A percentile compares a stretch with the other conserved stretches of the same genome.
phyloP scores from a whole-genome alignment of 2,797 vertebrate species.

The Anguilla anguilla region DNA sequence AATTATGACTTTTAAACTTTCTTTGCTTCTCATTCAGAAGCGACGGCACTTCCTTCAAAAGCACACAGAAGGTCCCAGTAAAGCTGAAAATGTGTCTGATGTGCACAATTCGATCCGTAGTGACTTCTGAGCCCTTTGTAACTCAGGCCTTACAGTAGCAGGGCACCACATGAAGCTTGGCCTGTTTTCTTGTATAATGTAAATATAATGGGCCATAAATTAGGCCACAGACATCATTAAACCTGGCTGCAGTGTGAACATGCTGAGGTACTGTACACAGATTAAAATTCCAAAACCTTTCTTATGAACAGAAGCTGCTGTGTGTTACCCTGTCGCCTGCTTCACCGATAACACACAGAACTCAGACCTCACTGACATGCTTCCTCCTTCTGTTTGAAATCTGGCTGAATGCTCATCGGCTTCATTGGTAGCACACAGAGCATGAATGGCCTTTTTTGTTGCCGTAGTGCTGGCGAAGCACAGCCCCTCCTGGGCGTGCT shows the following conservation, averaged over 20 bases:
- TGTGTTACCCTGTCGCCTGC: background rate
- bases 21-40: background rate
- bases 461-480: background rate
- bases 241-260: background rate
- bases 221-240: background rate
- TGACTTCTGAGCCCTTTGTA: background rate
- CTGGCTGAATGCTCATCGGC: background rate
- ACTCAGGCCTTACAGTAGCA: background rate
- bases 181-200: background rate
- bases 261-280: background rate
- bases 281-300: background rate
- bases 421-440: background rate
- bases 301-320: background rate
- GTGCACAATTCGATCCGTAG: background rate
- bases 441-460: background rate
- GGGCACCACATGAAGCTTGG: background rate
- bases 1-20: background rate
- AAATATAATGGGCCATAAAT: background rate
- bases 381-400: background rate
- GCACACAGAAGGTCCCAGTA: background rate
- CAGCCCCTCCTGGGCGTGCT: background rate
- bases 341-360: background rate
- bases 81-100: background rate
- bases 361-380: background rate
- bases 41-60: background rate